Percentiles rank a stretch among this genome's conserved stretches.
phyloP scores from a whole-genome alignment of 2,888 invertebrate species.

The Hemicrepidius hirtus region DNA sequence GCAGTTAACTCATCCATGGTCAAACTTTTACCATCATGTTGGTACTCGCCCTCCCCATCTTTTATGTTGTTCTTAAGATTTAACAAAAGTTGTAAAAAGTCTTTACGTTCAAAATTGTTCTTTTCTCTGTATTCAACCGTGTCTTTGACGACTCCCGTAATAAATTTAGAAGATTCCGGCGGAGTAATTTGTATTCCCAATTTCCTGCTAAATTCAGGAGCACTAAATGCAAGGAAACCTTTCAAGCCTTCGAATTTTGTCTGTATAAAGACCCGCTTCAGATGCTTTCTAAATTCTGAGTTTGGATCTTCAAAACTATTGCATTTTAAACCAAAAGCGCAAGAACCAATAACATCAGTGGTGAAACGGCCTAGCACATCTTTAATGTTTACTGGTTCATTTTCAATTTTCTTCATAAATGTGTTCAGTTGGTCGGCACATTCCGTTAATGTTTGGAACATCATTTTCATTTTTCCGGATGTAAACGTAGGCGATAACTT shows the following conservation, averaged over 20 bases:
- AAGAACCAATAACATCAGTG: constrained; percentile 76
- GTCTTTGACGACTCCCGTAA: constrained; percentile 69
- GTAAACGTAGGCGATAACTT: constrained; percentile 80
- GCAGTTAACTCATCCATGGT: constrained; percentile 56
- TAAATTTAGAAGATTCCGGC: constrained; percentile 68
- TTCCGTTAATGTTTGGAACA: constrained; percentile 76
- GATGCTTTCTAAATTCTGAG: constrained; percentile 70
- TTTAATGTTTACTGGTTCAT: constrained; percentile 57
- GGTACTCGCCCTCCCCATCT: not conserved
- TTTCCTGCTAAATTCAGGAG: constrained; percentile 54
- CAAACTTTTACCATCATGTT: constrained; percentile 6
- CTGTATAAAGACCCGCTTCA: constrained; percentile 47
- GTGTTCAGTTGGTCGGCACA: constrained; percentile 53
- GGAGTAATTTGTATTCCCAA: constrained; percentile 57
- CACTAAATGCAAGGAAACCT: constrained; percentile 35
- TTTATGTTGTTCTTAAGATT: constrained; percentile 67
- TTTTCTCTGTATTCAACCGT: constrained; percentile 71
- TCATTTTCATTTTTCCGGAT: constrained; percentile 78
- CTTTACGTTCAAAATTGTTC: constrained; percentile 72
- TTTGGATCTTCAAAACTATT: constrained; percentile 75
- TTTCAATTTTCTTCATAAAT: constrained; percentile 25
- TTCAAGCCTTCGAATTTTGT: constrained; percentile 38
- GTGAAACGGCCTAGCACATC: constrained; percentile 74
- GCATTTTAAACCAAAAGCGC: constrained; percentile 78
- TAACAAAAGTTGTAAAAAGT: constrained; percentile 75